Evolutionary conservation across 2,797 vertebrate genomes (phyloP).

Genomic region (Sebastes hubbsi): DNA sequence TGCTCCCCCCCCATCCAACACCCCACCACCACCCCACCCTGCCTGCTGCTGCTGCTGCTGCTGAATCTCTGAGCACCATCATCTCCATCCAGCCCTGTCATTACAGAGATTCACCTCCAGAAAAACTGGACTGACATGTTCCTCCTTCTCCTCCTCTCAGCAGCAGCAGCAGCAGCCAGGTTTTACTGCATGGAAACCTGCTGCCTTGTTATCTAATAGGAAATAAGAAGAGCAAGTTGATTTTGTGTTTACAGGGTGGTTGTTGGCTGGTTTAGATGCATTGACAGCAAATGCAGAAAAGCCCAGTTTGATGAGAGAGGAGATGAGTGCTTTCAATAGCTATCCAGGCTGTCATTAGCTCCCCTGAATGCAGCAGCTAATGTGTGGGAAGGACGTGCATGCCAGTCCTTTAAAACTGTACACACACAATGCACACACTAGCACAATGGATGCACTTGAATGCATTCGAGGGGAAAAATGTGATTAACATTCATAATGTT

Average conservation of each 20-base stretch:
- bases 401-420: conserved; percentile 23
- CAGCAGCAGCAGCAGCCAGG: neutral
- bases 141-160: neutral
- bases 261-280: neutral
- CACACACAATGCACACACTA: conserved; percentile 1
- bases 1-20: neutral
- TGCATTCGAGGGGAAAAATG: neutral
- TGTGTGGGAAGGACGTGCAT: conserved; percentile 64
- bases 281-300: conserved; percentile 7
- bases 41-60: neutral
- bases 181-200: conserved; percentile 6
- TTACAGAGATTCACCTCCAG: neutral
- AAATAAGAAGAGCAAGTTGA: conserved; percentile 24
- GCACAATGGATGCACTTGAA: conserved; percentile 32
- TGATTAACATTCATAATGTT: neutral
- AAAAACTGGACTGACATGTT: neutral
- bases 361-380: conserved; percentile 52
- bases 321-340: conserved; percentile 27
- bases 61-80: conserved; percentile 16
- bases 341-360: conserved; percentile 34
- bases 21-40: neutral
- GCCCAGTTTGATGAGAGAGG: conserved; percentile 11
- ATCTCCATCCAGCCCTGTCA: conserved; percentile 7
- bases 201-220: conserved; percentile 6
- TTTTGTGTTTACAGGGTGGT: neutral